Evolutionary conservation across 2,888 invertebrate species (phyloP).

Genomic region (Callinectes sapidus): DNA sequence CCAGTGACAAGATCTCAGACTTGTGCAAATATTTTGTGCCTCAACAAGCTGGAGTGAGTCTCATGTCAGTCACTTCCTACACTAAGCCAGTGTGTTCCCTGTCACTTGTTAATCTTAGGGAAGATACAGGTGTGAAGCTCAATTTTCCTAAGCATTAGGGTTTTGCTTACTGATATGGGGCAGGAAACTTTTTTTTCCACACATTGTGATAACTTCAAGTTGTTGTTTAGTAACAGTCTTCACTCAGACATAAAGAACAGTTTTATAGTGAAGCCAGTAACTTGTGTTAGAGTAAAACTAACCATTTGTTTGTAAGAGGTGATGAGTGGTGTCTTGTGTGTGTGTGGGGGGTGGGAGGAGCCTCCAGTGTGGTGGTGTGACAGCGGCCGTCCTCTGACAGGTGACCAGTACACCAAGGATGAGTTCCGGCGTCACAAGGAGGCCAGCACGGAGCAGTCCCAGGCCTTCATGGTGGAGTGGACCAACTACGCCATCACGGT

Average conservation of each 20-base stretch:
- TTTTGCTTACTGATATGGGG: too few relatives aligned
- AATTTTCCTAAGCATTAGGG: too few relatives aligned
- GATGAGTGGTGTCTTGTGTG: neutral
- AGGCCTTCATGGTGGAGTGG: constrained; percentile 91
- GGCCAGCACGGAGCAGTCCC: constrained; percentile 83
- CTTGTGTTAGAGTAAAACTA: neutral
- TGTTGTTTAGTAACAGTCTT: too few relatives aligned
- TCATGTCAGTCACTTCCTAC: neutral
- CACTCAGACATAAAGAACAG: neutral
- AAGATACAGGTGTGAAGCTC: too few relatives aligned
- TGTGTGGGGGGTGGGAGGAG: neutral
- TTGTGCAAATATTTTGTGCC: too few relatives aligned
- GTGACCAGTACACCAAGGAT: constrained; percentile 86
- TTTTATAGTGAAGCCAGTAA: neutral
- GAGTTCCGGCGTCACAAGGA: constrained; percentile 91
- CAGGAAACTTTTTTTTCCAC: too few relatives aligned
- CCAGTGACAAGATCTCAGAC: too few relatives aligned
- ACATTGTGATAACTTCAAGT: too few relatives aligned
- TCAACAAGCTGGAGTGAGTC: neutral
- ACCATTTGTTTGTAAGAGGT: neutral
- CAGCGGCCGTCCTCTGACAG: constrained; percentile 26
- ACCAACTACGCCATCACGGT: constrained; percentile 87
- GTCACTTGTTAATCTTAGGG: too few relatives aligned
- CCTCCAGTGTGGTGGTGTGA: neutral
- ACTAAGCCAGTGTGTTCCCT: too few relatives aligned